These are phyloP conservation scores for Aythya baeri DNA, from an alignment of 2,113 vertebrate genomes.

Conservation along the genomic window DNA sequence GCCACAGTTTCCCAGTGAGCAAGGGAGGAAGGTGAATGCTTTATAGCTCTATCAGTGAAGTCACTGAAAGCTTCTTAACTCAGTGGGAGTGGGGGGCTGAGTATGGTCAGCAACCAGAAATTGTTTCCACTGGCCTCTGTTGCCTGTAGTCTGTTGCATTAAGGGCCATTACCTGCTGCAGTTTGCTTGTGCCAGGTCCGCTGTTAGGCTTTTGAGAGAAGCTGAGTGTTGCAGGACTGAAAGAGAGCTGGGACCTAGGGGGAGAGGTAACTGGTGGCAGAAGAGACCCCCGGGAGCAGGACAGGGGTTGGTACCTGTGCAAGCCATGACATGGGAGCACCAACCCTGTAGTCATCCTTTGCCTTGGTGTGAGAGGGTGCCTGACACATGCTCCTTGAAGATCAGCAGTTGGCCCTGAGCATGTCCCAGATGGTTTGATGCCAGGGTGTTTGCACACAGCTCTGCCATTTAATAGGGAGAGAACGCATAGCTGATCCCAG, in stretches of 20 bases:
- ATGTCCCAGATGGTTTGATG: slow-evolving; percentile 58
- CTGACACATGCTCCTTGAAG: slow-evolving; percentile 34
- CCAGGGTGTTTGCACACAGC: slow-evolving; percentile 66
- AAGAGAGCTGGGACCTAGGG: neutral
- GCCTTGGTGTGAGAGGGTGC: neutral
- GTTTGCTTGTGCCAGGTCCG: neutral
- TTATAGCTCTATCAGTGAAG: neutral
- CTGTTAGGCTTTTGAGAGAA: neutral
- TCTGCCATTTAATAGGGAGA: slow-evolving; percentile 66
- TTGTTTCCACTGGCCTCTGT: neutral
- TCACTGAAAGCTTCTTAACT: neutral
- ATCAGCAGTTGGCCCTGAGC: slow-evolving; percentile 38
- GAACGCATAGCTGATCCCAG: slow-evolving; percentile 59
- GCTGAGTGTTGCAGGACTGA: neutral
- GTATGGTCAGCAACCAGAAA: neutral
- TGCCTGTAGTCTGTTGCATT: neutral
- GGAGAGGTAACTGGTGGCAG: neutral
- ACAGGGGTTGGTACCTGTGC: neutral
- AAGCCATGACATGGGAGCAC: fast-evolving
- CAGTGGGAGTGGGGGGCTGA: neutral
- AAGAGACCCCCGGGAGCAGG: neutral
- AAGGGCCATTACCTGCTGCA: neutral
- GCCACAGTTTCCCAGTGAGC: neutral
- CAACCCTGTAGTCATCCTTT: fast-evolving
- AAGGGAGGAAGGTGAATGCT: neutral